Evolutionary conservation across 2,797 vertebrate genomes (phyloP).

Genomic region (Eulemur rubriventer): DNA sequence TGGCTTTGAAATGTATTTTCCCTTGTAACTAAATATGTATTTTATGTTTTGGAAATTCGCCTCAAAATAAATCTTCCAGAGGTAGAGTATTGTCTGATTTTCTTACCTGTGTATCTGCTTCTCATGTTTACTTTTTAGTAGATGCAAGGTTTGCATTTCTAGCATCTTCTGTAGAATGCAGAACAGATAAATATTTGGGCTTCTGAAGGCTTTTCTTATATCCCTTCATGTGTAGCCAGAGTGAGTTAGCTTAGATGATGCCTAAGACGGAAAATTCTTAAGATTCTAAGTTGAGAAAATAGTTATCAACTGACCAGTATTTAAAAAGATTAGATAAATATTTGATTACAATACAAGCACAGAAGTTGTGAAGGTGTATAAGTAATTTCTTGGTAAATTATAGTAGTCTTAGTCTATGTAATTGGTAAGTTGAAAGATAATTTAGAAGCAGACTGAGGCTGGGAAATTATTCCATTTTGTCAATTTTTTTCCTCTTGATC

Average conservation of each 20-base stretch:
- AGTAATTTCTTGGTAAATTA: neutral
- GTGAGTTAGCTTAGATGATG: neutral
- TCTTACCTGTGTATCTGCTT: neutral
- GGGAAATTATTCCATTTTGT: neutral
- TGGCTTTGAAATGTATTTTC: neutral
- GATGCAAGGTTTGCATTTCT: neutral
- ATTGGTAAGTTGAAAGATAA: neutral
- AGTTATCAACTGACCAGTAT: neutral
- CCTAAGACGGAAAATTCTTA: neutral
- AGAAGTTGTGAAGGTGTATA: neutral
- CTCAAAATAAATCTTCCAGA: neutral
- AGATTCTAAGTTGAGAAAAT: neutral
- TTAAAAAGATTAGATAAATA: slow-evolving; percentile 19
- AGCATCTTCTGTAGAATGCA: neutral
- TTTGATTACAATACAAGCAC: neutral
- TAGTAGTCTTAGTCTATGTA: neutral
- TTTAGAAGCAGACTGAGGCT: neutral
- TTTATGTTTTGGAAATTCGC: slow-evolving; percentile 15
- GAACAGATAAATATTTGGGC: neutral
- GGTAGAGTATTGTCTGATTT: neutral
- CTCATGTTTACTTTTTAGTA: neutral
- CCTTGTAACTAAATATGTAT: neutral
- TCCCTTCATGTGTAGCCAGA: neutral
- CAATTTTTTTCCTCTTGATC: slow-evolving; percentile 1
- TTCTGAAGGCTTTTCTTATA: neutral